Evolutionary conservation across 2,888 invertebrate genomes (phyloP), one percentile per base, ranked within the genome.

Genomic region (Caenorhabditis sp.): DNA sequence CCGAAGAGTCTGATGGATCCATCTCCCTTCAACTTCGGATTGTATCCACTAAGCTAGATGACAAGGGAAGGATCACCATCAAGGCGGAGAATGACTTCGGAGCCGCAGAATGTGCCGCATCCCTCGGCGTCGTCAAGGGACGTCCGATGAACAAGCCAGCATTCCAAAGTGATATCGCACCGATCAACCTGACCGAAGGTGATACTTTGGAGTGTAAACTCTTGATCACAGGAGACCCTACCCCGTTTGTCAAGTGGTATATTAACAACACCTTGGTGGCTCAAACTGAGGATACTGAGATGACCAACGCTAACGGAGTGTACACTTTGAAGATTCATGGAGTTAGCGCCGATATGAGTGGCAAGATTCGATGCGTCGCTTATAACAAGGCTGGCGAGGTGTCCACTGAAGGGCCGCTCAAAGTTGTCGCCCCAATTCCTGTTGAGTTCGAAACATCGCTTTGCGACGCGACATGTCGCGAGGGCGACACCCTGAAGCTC

Each of bases 141-240:
- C 72, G 77, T 7, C 76, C 81, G 49, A 71, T 77, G 75, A 70
- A 77, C 2, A 87, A 88, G 68, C 88, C 88, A 7, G 81, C 81
- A n/a, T 88, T 88, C 81, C 83, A 85, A 60, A 83, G 83, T 49
- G 82, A 85, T 25, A 76, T 88, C 62, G 70, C 83, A 1, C 81
- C 85, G 7, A 92, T 92, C 84, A 92, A 92, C 31, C 92, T 95
- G 5, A 93, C 93, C 69, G 95, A 94, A 85, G 95, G 95, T 0
- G 92, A 93, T 70, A 93, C 93, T 0, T 90, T 96, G 52, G 92
- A 92, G 76, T 89, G 95, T 80, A 93, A 93, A 84, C 93, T 95
- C 23, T 93, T 95, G 21, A 92, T 95, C 83, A 92, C 93, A 36
- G 96, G 94, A 8, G 94, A 95, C 90, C 97, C 97, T 0, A 90